Conservation (phyloP, 2,113 vertebrate genomes). For the Platysteira castanea region DNA sequence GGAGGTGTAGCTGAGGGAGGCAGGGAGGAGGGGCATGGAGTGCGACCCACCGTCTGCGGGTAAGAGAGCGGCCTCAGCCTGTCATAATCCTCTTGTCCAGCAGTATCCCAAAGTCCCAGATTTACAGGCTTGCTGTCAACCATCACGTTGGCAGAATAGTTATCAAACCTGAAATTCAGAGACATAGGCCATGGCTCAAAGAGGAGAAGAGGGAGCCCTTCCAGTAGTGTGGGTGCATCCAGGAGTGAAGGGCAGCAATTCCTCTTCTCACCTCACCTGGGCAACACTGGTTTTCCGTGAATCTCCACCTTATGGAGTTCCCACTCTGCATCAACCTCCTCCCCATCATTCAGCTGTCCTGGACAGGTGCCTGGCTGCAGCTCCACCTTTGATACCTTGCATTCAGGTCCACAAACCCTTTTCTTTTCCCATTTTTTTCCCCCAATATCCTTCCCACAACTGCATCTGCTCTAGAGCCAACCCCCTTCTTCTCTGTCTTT, state of each 20-base stretch:
- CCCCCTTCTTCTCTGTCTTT: background rate
- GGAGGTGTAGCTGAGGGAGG: background rate
- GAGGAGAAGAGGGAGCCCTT: background rate
- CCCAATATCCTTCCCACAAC: background rate
- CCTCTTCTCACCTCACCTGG: background rate
- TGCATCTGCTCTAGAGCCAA: background rate
- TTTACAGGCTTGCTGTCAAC: slow-evolving; percentile 86
- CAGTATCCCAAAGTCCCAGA: slow-evolving; percentile 85
- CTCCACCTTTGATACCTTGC: background rate
- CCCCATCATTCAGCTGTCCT: background rate
- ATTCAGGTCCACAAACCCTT: background rate
- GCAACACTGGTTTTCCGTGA: background rate
- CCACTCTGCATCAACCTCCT: background rate
- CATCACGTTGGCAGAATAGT: slow-evolving; percentile 85
- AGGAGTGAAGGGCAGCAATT: background rate
- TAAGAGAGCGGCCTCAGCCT: slow-evolving; percentile 83
- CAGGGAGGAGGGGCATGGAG: background rate
- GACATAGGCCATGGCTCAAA: background rate
- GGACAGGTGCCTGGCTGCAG: background rate
- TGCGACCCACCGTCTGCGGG: slow-evolving; percentile 75
- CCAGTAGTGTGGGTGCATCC: background rate
- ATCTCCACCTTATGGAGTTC: background rate
- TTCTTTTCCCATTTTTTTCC: background rate
- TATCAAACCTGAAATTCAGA: slow-evolving; percentile 75
- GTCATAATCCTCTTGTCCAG: slow-evolving; percentile 90